These are phyloP conservation scores for Onychomys torridus DNA, from an alignment of 2,797 vertebrate species.

Conservation along the genomic window DNA sequence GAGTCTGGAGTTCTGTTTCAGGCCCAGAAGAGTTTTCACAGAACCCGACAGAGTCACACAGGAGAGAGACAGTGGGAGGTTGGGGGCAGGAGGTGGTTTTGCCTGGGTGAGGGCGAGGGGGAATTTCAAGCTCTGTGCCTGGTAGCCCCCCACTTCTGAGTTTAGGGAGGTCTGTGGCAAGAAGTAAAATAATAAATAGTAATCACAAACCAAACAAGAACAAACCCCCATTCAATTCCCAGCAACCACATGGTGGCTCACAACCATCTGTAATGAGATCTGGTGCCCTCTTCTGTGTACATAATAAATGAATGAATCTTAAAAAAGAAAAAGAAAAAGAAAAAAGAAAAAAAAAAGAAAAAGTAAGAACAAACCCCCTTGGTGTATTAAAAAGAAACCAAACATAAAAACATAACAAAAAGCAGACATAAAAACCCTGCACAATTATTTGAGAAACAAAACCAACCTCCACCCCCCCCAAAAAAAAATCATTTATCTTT, in stretches of 20 bases:
- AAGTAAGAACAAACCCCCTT: not conserved
- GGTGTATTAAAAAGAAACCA: not conserved
- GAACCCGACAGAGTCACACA: not conserved
- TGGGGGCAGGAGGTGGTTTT: not conserved
- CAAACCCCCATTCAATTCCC: too few species aligned
- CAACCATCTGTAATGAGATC: too few species aligned
- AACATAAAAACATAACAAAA: not conserved
- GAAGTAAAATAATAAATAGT: not conserved
- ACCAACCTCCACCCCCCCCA: not conserved
- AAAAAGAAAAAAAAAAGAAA: too few species aligned
- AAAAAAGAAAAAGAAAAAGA: too few species aligned
- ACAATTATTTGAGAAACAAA: constrained; percentile 38
- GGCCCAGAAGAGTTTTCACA: not conserved
- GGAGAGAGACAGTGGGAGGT: not conserved
- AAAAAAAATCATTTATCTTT: too few species aligned
- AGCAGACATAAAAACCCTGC: not conserved
- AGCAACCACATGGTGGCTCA: too few species aligned
- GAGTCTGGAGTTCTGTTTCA: not conserved
- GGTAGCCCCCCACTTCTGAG: too few species aligned
- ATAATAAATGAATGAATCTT: too few species aligned
- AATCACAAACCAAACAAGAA: not conserved
- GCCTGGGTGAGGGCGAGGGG: too few species aligned
- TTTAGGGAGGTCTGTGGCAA: not conserved
- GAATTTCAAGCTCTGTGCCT: not conserved
- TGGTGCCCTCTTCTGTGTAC: too few species aligned